These are phyloP conservation scores for Haliclona indistincta DNA, from an alignment of 37 sponge, comb jelly and placozoan genomes.

Conservation along the genomic window DNA sequence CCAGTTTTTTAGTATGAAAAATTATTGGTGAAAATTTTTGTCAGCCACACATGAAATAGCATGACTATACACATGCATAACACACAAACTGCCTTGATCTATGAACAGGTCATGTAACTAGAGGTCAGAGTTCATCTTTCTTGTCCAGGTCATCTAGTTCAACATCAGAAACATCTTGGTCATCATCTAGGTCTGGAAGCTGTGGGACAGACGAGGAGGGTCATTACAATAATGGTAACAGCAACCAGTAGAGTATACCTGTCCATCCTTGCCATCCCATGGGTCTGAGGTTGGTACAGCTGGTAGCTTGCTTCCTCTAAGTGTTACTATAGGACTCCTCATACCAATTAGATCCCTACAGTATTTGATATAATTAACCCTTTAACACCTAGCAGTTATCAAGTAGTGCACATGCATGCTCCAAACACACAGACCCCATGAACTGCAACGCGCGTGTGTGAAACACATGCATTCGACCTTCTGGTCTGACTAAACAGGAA, in stretches of 20 bases:
- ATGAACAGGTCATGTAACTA: neutral
- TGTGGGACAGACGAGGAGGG: slow-evolving; percentile 10
- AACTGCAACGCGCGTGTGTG: no score
- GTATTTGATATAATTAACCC: neutral
- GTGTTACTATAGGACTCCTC: slow-evolving; percentile 49
- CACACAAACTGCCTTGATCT: no score
- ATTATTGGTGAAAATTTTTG: neutral
- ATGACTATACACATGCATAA: neutral
- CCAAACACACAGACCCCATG: no score
- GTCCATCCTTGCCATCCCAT: slow-evolving; percentile 99
- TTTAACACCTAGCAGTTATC: neutral
- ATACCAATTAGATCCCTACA: slow-evolving; percentile 57
- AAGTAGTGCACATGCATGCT: neutral
- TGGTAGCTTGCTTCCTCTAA: slow-evolving; percentile 68
- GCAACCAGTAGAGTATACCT: slow-evolving; percentile 27
- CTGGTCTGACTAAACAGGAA: neutral
- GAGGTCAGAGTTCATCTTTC: slow-evolving; percentile 49
- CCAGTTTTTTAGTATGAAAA: neutral
- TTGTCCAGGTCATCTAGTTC: slow-evolving; percentile 69
- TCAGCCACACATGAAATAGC: neutral
- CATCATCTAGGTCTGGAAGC: slow-evolving; percentile 88
- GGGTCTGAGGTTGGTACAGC: slow-evolving; percentile 51
- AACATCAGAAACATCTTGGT: slow-evolving; percentile 82
- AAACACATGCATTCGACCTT: neutral
- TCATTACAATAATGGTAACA: neutral